phyloP scores from a whole-genome alignment of 1,140 invertebrate genomes.

The Scylla paramamosain region DNA sequence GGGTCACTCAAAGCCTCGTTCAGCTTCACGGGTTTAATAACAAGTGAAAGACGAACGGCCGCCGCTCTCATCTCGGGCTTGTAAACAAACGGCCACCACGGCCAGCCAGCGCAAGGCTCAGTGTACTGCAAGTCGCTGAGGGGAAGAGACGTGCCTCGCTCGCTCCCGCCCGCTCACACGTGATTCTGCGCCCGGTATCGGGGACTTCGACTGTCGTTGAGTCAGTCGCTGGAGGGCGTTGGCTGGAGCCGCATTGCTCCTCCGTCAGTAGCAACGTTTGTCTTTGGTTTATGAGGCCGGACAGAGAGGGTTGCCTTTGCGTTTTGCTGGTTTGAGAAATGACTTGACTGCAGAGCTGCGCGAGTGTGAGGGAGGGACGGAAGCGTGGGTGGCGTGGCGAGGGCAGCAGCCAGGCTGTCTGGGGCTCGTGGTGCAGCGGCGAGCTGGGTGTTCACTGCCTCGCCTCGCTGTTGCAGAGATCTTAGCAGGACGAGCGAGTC shows the following conservation, averaged over 20 bases:
- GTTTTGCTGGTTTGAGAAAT: not conserved
- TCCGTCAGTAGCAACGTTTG: not conserved
- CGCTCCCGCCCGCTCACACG: not conserved
- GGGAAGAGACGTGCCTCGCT: constrained; percentile 15
- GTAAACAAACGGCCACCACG: not conserved
- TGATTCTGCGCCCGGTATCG: not conserved
- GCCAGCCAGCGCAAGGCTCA: not conserved
- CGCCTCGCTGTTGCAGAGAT: not conserved
- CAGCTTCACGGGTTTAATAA: constrained; percentile 3
- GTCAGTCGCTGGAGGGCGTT: not conserved
- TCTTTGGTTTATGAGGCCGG: not conserved
- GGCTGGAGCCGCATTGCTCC: not conserved
- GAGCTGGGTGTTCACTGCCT: not conserved
- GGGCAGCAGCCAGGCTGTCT: not conserved
- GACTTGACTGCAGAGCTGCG: not conserved
- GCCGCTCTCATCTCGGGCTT: not conserved
- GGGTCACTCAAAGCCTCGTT: constrained; percentile 10
- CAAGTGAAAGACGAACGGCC: not conserved
- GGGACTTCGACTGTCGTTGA: constrained; percentile 7
- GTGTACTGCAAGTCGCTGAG: not conserved
- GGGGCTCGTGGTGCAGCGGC: not conserved
- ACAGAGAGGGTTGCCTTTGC: not conserved
- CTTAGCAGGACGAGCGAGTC: not conserved
- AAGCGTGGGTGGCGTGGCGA: not conserved
- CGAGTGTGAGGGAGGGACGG: not conserved